These are phyloP conservation scores for Danio albolineatus DNA, from an alignment of 2,797 vertebrate species.

Conservation along the genomic window DNA sequence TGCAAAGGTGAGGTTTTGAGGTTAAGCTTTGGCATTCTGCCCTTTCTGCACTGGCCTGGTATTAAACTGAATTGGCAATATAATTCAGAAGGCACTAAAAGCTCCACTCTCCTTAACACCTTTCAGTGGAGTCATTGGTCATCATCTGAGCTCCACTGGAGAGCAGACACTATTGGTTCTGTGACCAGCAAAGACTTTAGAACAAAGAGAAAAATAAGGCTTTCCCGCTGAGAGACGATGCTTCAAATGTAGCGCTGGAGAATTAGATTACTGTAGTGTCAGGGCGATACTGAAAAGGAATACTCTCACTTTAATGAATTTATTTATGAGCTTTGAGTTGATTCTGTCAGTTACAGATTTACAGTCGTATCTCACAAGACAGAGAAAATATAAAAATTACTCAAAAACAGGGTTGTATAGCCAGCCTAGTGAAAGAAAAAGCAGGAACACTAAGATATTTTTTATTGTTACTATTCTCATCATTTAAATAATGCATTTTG, in stretches of 20 bases:
- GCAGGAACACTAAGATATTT: too few relatives aligned
- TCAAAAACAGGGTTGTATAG: too few relatives aligned
- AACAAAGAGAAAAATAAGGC: conserved; percentile 31
- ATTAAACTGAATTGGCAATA: conserved; percentile 25
- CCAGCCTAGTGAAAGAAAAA: too few relatives aligned
- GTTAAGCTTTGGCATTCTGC: conserved; percentile 4
- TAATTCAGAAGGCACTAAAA: conserved; percentile 7
- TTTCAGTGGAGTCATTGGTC: conserved; percentile 28
- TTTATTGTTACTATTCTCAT: too few relatives aligned
- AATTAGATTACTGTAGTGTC: neutral
- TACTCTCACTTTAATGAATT: neutral
- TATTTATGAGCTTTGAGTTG: neutral
- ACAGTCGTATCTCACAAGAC: neutral
- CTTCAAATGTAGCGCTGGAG: neutral
- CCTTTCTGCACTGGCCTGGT: conserved; percentile 1
- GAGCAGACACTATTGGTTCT: conserved; percentile 5
- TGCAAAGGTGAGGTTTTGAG: conserved; percentile 13
- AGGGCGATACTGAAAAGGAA: neutral
- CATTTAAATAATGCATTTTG: too few relatives aligned
- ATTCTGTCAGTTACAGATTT: neutral
- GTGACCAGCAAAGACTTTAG: conserved; percentile 7
- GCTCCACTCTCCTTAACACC: conserved; percentile 19
- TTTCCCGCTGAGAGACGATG: neutral
- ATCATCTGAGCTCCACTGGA: conserved; percentile 11
- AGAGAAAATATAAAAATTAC: neutral